Evolutionary conservation across 1,140 invertebrate species (phyloP).

Genomic region (Drosophila triauraria): DNA sequence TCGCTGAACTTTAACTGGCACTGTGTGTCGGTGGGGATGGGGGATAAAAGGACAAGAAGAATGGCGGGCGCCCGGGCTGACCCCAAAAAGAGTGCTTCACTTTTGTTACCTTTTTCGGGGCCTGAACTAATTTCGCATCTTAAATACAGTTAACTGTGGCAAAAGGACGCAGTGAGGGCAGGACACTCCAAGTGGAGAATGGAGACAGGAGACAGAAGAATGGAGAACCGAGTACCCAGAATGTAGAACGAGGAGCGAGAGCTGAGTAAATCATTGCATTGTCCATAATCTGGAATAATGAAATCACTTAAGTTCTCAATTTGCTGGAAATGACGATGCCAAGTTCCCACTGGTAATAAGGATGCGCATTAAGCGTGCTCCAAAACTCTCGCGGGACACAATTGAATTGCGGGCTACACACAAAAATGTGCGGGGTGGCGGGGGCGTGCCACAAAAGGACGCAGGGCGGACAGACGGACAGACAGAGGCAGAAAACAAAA

Average conservation of each 20-base stretch:
- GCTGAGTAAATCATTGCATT: slow-evolving; percentile 80
- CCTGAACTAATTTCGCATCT: slow-evolving; percentile 58
- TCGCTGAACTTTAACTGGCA: slow-evolving; percentile 45
- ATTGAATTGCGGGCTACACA: slow-evolving; percentile 66
- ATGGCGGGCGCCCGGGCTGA: slow-evolving; percentile 13
- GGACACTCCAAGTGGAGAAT: background rate
- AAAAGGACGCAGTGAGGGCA: slow-evolving; percentile 9
- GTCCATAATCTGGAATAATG: slow-evolving; percentile 82
- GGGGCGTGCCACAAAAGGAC: slow-evolving; percentile 17
- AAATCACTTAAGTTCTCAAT: slow-evolving; percentile 84
- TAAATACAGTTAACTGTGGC: slow-evolving; percentile 55
- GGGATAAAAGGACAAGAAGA: background rate
- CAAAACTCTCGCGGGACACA: slow-evolving; percentile 76
- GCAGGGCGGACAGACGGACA: slow-evolving; percentile 4
- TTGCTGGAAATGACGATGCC: slow-evolving; percentile 68
- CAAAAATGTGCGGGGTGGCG: background rate
- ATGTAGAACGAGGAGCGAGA: slow-evolving; percentile 15
- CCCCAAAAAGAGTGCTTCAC: slow-evolving; percentile 54
- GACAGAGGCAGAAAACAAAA: slow-evolving; percentile 55
- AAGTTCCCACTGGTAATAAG: slow-evolving; percentile 76
- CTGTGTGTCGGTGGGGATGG: background rate
- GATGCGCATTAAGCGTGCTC: slow-evolving; percentile 76
- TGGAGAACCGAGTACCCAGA: background rate
- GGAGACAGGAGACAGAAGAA: background rate
- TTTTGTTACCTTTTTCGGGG: slow-evolving; percentile 40